Base-by-base conservation (phyloP, 2,113 vertebrate species). In the Catagonus wagneri region DNA sequence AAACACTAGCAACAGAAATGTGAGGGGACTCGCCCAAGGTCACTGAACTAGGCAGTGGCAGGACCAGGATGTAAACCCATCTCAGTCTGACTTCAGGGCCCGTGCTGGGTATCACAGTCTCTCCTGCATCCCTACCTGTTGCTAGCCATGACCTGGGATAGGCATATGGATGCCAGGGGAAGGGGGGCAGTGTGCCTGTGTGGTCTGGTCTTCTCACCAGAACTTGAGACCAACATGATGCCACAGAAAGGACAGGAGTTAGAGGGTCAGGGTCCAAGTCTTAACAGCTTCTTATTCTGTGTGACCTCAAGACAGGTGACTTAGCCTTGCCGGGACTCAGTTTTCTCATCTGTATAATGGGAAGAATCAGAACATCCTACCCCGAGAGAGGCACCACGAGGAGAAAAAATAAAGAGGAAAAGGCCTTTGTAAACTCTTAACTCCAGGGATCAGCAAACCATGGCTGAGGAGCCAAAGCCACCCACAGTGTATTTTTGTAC, bases 81-180 rank as follows among this genome's bases (percentile, higher is more conserved):
- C 68, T 69, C 39, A 9, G 4, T n/a, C 20, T 34, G 86, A 80
- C 27, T 19, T 39, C 61, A 61, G 84, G 71, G 61, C 9, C 71
- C 29, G 50, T 0, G 0, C 0, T 23, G 12, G 27, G 22, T 3
- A 10, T n/a, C 60, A 32, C 8, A 3, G 66, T 8, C 34, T 27
- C 34, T 69, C 29, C 36, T 65, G 22, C 34, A 16, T 34, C 39
- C 54, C 9, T 4, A 7, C n/a, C 13, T 54, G 44, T 15, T 13
- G 32, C 58, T 39, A 50, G 81, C 19, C 9, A 2, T 0, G 6
- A 63, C 63, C 74, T 44, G 75, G 74, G 56, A 56, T 3, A 11
- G 29, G 15, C 0, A 22, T 0, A 7, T 4, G 32, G 39, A 34
- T 32, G 12, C 7, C 9, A 13, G 25, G 0, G 2, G 27, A 7